Percentiles rank a stretch among this genome's conserved stretches.
Conservation (phyloP, 2,888 invertebrate species). For the Stenichneumon culpator region DNA sequence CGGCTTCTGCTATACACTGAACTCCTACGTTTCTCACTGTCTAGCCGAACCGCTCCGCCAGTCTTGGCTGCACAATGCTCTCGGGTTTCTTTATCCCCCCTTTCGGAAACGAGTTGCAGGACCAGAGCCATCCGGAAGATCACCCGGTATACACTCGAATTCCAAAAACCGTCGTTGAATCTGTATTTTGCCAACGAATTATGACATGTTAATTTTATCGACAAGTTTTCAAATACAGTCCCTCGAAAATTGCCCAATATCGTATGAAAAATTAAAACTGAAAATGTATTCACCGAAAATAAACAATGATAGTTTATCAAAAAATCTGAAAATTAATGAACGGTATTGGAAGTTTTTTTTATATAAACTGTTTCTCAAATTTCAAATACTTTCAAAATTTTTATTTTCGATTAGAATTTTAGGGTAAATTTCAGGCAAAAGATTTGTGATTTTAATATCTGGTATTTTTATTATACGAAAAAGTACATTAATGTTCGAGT, state of each 20-base stretch:
- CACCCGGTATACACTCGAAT: background rate
- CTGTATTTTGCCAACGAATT: background rate
- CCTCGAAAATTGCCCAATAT: background rate
- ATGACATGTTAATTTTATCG: no score
- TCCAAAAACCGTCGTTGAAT: background rate
- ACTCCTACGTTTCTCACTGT: conserved; percentile 54
- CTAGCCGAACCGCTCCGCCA: conserved; percentile 43
- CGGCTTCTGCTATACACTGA: conserved; percentile 39
- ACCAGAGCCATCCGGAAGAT: background rate
- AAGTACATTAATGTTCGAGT: no score
- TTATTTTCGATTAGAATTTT: no score
- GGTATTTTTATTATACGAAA: no score
- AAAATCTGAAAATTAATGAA: background rate
- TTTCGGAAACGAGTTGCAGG: background rate
- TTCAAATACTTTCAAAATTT: no score
- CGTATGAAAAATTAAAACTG: background rate
- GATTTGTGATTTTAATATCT: no score
- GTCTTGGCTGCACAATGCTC: background rate
- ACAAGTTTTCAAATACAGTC: background rate
- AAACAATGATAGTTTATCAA: background rate
- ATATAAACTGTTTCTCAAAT: no score
- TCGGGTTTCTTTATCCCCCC: conserved; percentile 8
- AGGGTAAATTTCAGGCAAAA: no score
- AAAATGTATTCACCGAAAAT: background rate
- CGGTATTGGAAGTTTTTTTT: no score